These are phyloP conservation scores for Pycnonotus jocosus DNA, from an alignment of 2,113 vertebrate genomes.

Conservation along the genomic window DNA sequence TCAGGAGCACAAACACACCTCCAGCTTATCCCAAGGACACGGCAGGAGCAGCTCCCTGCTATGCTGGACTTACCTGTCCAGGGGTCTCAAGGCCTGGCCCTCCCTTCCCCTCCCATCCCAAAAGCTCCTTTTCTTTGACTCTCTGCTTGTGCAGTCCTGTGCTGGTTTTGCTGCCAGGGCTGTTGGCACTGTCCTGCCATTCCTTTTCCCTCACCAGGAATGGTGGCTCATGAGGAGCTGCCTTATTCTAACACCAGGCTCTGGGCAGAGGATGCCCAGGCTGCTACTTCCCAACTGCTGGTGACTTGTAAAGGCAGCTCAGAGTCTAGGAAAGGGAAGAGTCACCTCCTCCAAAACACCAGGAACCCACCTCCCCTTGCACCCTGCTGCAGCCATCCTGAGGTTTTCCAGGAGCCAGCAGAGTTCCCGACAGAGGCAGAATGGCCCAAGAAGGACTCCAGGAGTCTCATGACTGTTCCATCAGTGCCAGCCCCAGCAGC, in stretches of 20 bases:
- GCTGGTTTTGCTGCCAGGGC: neutral
- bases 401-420: neutral
- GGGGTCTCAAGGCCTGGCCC: neutral
- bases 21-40: neutral
- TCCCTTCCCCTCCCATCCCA: neutral
- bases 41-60: rapidly evolving
- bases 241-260: neutral
- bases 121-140: neutral
- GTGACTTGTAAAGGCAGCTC: neutral
- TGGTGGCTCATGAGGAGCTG: rapidly evolving
- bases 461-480: neutral
- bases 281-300: rapidly evolving
- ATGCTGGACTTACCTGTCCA: rapidly evolving
- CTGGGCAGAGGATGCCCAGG: neutral
- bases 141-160: neutral
- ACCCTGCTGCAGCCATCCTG: rapidly evolving
- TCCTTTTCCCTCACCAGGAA: neutral
- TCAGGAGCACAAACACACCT: neutral
- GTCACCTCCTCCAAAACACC: neutral
- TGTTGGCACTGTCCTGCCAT: neutral
- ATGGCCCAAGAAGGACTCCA: neutral
- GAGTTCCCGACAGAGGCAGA: neutral
- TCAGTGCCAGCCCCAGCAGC: neutral
- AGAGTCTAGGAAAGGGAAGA: neutral
- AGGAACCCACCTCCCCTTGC: neutral